These are phyloP conservation scores for Aphodius granarius DNA, from an alignment of 2,888 invertebrate genomes.

Conservation along the genomic window DNA sequence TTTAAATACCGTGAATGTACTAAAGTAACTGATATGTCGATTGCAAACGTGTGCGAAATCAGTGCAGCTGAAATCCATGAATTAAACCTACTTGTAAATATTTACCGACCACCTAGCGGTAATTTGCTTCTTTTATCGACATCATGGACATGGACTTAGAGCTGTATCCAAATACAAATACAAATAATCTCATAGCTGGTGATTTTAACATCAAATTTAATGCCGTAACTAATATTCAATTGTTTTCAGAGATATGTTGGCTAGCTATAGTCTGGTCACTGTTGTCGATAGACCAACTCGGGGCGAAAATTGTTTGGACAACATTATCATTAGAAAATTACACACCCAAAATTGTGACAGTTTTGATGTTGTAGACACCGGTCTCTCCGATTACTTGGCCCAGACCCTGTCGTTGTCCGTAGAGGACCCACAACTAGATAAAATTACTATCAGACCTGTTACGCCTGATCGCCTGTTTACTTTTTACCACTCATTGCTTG, in stretches of 20 bases:
- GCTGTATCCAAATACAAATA: background rate
- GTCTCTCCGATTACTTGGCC: background rate
- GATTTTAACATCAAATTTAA: conserved; percentile 4
- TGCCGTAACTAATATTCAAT: background rate
- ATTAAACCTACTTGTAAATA: background rate
- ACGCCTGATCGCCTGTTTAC: background rate
- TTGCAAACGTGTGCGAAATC: background rate
- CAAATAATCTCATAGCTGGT: background rate
- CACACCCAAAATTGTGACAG: too few relatives aligned
- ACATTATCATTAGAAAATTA: background rate
- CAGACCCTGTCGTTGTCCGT: background rate
- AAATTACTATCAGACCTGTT: background rate
- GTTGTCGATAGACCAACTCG: background rate
- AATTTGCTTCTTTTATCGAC: background rate
- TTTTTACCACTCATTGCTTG: background rate
- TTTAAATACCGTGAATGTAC: background rate
- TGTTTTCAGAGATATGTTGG: background rate
- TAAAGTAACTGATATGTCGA: background rate
- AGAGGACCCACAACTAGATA: background rate
- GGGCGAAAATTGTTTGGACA: conserved; percentile 4
- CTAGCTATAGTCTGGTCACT: background rate
- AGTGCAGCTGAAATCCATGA: background rate
- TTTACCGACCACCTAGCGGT: background rate
- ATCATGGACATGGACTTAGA: background rate
- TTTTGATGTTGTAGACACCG: background rate